phyloP scores from a whole-genome alignment of 2,797 vertebrate genomes.

The Hydrocynus forskahlii region DNA sequence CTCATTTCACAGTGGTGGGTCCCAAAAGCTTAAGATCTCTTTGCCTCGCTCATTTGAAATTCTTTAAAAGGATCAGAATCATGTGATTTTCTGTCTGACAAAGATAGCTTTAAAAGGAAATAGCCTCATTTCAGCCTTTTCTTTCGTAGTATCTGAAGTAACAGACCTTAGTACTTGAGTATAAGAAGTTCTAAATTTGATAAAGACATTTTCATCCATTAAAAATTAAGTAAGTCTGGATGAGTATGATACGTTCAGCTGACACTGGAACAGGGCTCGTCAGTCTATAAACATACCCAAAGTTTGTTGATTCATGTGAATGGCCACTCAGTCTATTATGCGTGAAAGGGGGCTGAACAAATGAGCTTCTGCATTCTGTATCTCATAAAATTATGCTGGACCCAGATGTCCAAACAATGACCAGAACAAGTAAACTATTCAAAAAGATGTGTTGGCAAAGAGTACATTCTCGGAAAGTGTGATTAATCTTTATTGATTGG shows the following conservation, averaged over 20 bases:
- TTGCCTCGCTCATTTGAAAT: neutral
- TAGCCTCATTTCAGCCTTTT: neutral
- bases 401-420: too few relatives aligned
- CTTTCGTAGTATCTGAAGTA: neutral
- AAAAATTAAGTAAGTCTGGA: neutral
- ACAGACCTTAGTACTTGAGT: neutral
- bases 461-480: neutral
- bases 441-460: neutral
- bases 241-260: neutral
- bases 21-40: neutral
- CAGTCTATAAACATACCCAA: neutral
- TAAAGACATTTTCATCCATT: neutral
- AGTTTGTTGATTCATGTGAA: neutral
- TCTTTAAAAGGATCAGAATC: neutral
- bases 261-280: neutral
- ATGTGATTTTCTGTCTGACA: neutral
- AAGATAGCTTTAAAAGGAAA: conserved; percentile 9
- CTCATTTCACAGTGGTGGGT: neutral
- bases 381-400: neutral
- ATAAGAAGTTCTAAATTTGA: neutral
- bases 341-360: neutral
- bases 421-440: neutral
- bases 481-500: neutral
- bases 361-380: neutral
- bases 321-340: neutral